phyloP scores from a whole-genome alignment of 1,140 invertebrate genomes.

The Anthonomus grandis region DNA sequence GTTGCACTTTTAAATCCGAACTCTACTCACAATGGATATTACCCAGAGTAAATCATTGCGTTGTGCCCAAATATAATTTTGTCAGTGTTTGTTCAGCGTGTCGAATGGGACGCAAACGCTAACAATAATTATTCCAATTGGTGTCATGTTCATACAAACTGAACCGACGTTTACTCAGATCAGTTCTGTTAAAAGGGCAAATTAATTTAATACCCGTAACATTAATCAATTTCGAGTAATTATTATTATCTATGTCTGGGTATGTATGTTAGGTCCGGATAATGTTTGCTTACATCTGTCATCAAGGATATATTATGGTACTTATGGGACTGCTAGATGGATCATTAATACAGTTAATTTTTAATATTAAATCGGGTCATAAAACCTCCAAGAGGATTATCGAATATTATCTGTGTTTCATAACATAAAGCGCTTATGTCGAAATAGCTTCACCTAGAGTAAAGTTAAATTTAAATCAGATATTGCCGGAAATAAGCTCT shows the following conservation, averaged over 20 bases:
- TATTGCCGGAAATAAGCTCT: constrained; percentile 22
- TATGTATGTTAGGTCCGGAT: not conserved
- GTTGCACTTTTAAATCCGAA: too few relatives aligned
- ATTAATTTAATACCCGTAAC: constrained; percentile 23
- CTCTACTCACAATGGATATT: too few relatives aligned
- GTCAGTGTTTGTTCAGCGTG: too few relatives aligned
- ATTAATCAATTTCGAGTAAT: constrained; percentile 12
- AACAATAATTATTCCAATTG: constrained; percentile 16
- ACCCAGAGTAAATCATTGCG: too few relatives aligned
- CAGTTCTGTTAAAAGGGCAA: constrained; percentile 11
- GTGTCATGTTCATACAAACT: constrained; percentile 14
- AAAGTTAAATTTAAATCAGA: constrained; percentile 22
- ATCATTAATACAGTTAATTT: too few relatives aligned
- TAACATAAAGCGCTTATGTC: constrained; percentile 9
- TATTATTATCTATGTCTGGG: constrained; percentile 2
- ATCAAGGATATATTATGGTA: not conserved
- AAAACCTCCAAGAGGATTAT: not conserved
- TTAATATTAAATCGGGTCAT: too few relatives aligned
- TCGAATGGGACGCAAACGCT: too few relatives aligned
- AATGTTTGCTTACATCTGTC: not conserved
- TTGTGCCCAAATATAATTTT: too few relatives aligned
- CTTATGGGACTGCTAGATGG: too few relatives aligned
- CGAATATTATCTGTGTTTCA: constrained; percentile 10
- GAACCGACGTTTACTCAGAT: constrained; percentile 12
- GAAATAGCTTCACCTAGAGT: constrained; percentile 3